phyloP scores from a whole-genome alignment of 2,888 invertebrate genomes.

The Lasioglossum morio region DNA sequence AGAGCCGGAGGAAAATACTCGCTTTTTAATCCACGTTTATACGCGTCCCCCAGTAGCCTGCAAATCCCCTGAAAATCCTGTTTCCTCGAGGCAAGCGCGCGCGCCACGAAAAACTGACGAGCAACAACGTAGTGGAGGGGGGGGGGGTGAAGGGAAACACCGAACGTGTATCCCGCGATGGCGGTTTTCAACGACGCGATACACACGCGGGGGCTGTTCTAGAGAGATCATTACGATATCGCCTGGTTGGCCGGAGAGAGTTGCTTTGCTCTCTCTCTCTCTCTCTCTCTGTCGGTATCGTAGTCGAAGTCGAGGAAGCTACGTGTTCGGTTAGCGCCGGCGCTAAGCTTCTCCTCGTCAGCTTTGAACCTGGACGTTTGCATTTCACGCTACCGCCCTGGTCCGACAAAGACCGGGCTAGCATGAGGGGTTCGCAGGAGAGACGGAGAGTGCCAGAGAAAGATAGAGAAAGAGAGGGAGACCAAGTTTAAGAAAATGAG shows the following conservation, averaged over 20 bases:
- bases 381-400: conserved; percentile 69
- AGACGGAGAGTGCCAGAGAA: background rate
- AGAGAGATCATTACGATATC: conserved; percentile 73
- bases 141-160: background rate
- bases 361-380: conserved; percentile 73
- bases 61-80: conserved; percentile 31
- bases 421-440: conserved; percentile 2
- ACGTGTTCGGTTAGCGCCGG: conserved; percentile 71
- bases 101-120: background rate
- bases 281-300: conserved; percentile 38
- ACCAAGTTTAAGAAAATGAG: conserved; percentile 53
- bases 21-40: conserved; percentile 27
- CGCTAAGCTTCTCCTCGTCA: conserved; percentile 70
- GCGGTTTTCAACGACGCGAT: conserved; percentile 26
- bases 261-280: background rate
- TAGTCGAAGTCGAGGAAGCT: conserved; percentile 33
- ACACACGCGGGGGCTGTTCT: conserved; percentile 35
- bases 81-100: conserved; percentile 3
- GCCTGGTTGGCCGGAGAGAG: conserved; percentile 21
- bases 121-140: background rate
- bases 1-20: background rate
- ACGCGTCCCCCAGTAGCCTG: background rate
- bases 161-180: background rate
- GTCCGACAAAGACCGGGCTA: conserved; percentile 39
- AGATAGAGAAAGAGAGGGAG: conserved; percentile 24